Evolutionary conservation across 2,888 invertebrate genomes (phyloP).

Genomic region (Sarcophaga rosellei): DNA sequence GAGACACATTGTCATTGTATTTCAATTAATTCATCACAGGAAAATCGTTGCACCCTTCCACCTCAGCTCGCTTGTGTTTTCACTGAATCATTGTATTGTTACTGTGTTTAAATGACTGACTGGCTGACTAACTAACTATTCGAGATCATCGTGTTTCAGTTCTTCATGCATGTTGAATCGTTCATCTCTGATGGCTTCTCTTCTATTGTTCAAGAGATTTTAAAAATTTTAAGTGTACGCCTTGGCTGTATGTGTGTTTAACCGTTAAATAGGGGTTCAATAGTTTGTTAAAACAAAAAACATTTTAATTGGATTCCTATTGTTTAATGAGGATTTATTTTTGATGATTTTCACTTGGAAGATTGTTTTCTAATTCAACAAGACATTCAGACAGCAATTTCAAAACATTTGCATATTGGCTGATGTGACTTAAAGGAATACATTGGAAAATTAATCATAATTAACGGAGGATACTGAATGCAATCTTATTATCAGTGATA

Average conservation of each 20-base stretch:
- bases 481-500: too few relatives aligned
- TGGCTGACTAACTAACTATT: not conserved
- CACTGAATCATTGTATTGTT: not conserved
- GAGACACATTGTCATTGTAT: slow-evolving; percentile 24
- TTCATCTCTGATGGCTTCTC: not conserved
- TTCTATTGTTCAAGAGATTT: not conserved
- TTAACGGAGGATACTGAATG: too few relatives aligned
- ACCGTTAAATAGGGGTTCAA: not conserved
- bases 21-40: slow-evolving; percentile 16
- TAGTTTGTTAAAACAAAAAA: not conserved
- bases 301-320: slow-evolving; percentile 1
- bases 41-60: not conserved
- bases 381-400: too few relatives aligned
- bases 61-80: not conserved
- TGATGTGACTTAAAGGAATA: too few relatives aligned
- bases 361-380: too few relatives aligned
- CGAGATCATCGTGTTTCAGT: not conserved
- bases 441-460: too few relatives aligned
- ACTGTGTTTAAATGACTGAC: not conserved
- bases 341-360: too few relatives aligned
- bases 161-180: not conserved
- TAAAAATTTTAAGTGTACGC: not conserved
- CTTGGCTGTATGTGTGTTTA: not conserved
- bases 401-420: too few relatives aligned
- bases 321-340: too few relatives aligned